These are phyloP conservation scores for Watsonalla cultraria DNA, from an alignment of 2,888 invertebrate genomes.

Conservation along the genomic window DNA sequence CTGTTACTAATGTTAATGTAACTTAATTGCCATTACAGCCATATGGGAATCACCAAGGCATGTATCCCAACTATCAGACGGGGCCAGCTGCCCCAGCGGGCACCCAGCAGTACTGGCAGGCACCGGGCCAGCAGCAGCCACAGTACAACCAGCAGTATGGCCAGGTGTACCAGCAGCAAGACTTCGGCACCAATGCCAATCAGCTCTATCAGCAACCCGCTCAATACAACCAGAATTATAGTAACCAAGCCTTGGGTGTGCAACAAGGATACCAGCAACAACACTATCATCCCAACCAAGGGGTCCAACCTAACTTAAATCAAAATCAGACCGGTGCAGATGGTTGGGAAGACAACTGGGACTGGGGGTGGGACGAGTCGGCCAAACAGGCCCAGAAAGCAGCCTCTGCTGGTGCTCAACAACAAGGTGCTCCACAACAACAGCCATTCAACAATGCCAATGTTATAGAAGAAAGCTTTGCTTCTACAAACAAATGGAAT, in stretches of 20 bases:
- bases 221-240: constrained; percentile 56
- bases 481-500: constrained; percentile 78
- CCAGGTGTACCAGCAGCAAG: constrained; percentile 53
- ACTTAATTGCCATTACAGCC: constrained; percentile 40
- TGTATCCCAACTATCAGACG: constrained; percentile 53
- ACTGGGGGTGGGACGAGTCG: constrained; percentile 81
- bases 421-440: constrained; percentile 18
- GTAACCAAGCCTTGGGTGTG: constrained; percentile 38
- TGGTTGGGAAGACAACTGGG: constrained; percentile 74
- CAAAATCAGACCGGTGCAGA: constrained; percentile 46
- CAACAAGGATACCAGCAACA: constrained; percentile 54
- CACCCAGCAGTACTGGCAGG: constrained; percentile 56
- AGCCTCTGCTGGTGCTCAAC: constrained; percentile 18
- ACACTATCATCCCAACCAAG: constrained; percentile 51
- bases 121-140: constrained; percentile 35
- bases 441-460: constrained; percentile 60
- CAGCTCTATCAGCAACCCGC: constrained; percentile 49
- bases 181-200: constrained; percentile 50
- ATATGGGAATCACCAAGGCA: constrained; percentile 54
- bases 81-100: constrained; percentile 14
- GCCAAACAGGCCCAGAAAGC: constrained; percentile 56
- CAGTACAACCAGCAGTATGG: constrained; percentile 68
- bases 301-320: constrained; percentile 33
- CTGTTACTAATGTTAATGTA: not conserved
- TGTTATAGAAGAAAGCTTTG: constrained; percentile 79